A percentile compares a stretch with the other conserved stretches of the same genome.
Evolutionary conservation across 2,113 vertebrate genomes (phyloP).

Genomic region (Paedocypris sp.): DNA sequence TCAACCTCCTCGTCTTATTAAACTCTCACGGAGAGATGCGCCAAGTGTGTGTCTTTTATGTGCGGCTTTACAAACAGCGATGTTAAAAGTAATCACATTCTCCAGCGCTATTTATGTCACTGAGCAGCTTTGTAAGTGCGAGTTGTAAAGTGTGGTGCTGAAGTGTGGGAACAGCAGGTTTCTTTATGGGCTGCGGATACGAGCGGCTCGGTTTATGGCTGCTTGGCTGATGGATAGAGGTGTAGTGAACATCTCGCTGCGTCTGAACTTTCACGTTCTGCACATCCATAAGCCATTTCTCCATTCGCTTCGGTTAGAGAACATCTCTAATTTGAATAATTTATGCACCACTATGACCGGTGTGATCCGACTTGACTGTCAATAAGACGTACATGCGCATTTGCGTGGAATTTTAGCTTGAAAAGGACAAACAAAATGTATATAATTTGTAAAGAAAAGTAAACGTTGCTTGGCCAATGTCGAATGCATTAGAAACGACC

Average conservation of each 20-base stretch:
- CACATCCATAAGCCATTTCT: neutral
- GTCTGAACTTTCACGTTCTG: neutral
- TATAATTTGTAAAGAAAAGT: too few relatives aligned
- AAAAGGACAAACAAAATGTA: too few relatives aligned
- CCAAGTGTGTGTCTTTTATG: conserved; percentile 35
- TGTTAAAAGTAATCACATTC: conserved; percentile 33
- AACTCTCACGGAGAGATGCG: conserved; percentile 40
- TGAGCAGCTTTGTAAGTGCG: conserved; percentile 45
- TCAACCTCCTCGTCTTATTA: too few relatives aligned
- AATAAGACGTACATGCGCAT: too few relatives aligned
- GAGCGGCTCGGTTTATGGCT: conserved; percentile 26
- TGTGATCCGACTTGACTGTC: too few relatives aligned
- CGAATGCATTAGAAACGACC: too few relatives aligned
- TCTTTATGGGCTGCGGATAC: conserved; percentile 39
- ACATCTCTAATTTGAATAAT: too few relatives aligned
- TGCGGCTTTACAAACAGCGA: conserved; percentile 35
- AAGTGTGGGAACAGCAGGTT: conserved; percentile 4
- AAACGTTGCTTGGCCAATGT: too few relatives aligned
- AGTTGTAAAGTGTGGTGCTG: conserved; percentile 28
- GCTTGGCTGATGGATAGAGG: conserved; percentile 25
- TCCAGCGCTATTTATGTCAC: conserved; percentile 39
- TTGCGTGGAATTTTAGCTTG: too few relatives aligned
- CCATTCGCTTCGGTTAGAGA: too few relatives aligned
- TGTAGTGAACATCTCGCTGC: neutral
- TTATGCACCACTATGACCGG: too few relatives aligned